Evolutionary conservation across 2,797 vertebrate species (phyloP).

Genomic region (Tachyglossus aculeatus): DNA sequence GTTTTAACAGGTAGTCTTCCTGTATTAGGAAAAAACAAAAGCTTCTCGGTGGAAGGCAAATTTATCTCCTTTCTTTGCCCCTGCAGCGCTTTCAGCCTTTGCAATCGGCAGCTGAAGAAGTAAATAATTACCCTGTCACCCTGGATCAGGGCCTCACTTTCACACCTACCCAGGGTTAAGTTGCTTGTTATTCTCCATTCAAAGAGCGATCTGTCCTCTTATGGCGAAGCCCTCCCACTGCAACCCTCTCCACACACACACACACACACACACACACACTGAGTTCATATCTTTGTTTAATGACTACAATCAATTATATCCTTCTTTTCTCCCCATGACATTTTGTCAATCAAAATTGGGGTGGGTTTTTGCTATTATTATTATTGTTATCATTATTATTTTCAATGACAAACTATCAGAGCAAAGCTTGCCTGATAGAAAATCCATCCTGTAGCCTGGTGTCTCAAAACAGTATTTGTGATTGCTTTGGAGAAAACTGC

Average conservation of each 20-base stretch:
- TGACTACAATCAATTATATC: slow-evolving; percentile 34
- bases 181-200: slow-evolving; percentile 1
- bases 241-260: background rate
- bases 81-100: slow-evolving; percentile 18
- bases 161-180: background rate
- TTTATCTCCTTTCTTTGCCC: slow-evolving; percentile 13
- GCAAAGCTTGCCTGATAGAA: slow-evolving; percentile 20
- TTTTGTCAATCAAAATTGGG: slow-evolving; percentile 62
- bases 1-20: slow-evolving; percentile 35
- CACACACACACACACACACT: no score
- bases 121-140: slow-evolving; percentile 21
- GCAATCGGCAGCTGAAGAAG: slow-evolving; percentile 15
- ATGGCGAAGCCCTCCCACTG: background rate
- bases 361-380: slow-evolving; percentile 25
- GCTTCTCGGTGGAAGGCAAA: slow-evolving; percentile 18
- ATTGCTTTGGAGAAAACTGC: slow-evolving; percentile 19
- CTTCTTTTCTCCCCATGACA: slow-evolving; percentile 41
- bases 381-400: slow-evolving; percentile 52
- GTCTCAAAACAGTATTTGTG: background rate
- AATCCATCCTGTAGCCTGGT: slow-evolving; percentile 23
- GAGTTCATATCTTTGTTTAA: slow-evolving; percentile 7
- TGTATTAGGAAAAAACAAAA: slow-evolving; percentile 29
- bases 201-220: background rate
- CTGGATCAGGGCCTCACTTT: background rate
- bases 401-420: slow-evolving; percentile 56